Percentiles rank a stretch among this genome's conserved stretches.
These are phyloP conservation scores for Drosophila multiciliata DNA, from an alignment of 2,888 invertebrate species.

Conservation along the genomic window DNA sequence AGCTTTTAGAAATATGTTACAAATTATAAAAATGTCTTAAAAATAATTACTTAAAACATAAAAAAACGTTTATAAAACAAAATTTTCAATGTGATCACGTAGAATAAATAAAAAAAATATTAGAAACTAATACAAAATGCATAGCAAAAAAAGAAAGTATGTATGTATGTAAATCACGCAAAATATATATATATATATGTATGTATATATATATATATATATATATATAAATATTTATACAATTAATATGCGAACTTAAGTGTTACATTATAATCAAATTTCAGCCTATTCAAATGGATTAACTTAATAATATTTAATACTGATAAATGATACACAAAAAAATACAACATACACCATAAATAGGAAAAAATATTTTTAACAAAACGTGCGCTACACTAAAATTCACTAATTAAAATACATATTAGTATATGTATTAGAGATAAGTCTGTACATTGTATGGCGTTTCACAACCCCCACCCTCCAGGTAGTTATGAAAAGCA, in stretches of 20 bases:
- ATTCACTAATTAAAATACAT: conserved; percentile 10
- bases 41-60: conserved; percentile 46
- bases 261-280: conserved; percentile 47
- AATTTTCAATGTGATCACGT: conserved; percentile 79
- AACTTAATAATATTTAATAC: conserved; percentile 29
- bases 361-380: conserved; percentile 4
- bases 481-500: conserved; percentile 16
- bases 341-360: conserved; percentile 3
- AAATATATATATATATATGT: conserved; percentile 2
- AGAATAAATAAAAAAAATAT: conserved; percentile 63
- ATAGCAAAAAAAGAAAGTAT: conserved; percentile 60
- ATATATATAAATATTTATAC: neutral
- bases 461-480: neutral
- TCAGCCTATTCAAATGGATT: conserved; percentile 43
- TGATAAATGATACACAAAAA: conserved; percentile 12
- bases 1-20: conserved; percentile 66
- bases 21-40: conserved; percentile 52
- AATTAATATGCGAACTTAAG: conserved; percentile 22
- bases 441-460: conserved; percentile 14
- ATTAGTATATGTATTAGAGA: conserved; percentile 5
- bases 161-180: conserved; percentile 26
- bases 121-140: conserved; percentile 64
- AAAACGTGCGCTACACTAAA: conserved; percentile 22
- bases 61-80: conserved; percentile 76
- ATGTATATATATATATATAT: conserved; percentile 3